phyloP scores from a whole-genome alignment of 2,797 vertebrate genomes.

The Pangasius macronema region DNA sequence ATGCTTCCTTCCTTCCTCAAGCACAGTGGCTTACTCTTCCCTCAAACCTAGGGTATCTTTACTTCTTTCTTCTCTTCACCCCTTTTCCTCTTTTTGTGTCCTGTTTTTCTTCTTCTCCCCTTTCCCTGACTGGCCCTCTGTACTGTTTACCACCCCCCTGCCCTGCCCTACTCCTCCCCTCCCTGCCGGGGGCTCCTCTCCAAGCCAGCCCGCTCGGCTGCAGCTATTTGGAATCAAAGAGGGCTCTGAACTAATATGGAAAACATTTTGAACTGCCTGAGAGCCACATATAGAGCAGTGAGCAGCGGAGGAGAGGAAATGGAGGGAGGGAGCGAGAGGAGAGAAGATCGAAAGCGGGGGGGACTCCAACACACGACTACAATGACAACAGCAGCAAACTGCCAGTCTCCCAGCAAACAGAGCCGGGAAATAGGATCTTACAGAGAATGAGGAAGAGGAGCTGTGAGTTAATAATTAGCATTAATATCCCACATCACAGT shows the following conservation, averaged over 20 bases:
- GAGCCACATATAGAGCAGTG: conserved; percentile 86
- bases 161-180: conserved; percentile 58
- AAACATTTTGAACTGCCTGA: conserved; percentile 85
- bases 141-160: conserved; percentile 22
- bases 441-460: conserved; percentile 8
- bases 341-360: conserved; percentile 77
- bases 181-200: conserved; percentile 64
- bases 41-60: conserved; percentile 31
- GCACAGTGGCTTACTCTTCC: conserved; percentile 21
- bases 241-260: conserved; percentile 96
- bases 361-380: conserved; percentile 80
- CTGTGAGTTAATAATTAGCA: conserved; percentile 32
- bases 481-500: conserved; percentile 44
- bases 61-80: conserved; percentile 54
- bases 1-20: conserved; percentile 37
- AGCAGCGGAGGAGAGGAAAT: conserved; percentile 55
- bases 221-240: conserved; percentile 80
- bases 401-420: conserved; percentile 20
- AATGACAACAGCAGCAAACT: conserved; percentile 35
- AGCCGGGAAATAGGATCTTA: conserved; percentile 22
- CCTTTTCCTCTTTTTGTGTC: conserved; percentile 52
- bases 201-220: conserved; percentile 69
- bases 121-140: conserved; percentile 40
- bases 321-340: conserved; percentile 56
- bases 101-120: conserved; percentile 57